Percentiles rank a stretch among this genome's conserved stretches.
phyloP scores from a whole-genome alignment of 2,113 vertebrate species.

The Speoplatyrhinus poulsoni region DNA sequence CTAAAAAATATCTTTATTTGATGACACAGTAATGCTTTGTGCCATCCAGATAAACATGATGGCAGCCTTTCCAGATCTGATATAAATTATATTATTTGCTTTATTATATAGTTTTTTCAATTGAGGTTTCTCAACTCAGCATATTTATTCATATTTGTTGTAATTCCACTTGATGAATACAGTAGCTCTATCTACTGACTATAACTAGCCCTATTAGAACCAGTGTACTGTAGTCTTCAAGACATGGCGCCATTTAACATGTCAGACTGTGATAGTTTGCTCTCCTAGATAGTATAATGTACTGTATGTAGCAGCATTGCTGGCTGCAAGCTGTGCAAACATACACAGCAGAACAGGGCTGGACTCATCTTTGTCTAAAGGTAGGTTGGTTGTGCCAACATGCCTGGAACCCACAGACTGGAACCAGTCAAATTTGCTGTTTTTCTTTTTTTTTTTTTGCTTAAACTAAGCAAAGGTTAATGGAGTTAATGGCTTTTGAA shows the following conservation, averaged over 20 bases:
- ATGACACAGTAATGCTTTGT: too few relatives aligned
- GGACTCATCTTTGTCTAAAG: slow-evolving; percentile 61
- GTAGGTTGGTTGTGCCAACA: slow-evolving; percentile 67
- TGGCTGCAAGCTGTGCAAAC: slow-evolving; percentile 64
- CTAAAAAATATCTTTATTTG: too few relatives aligned
- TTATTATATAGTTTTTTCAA: too few relatives aligned
- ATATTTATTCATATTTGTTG: not conserved
- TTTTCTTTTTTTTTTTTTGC: slow-evolving; percentile 66
- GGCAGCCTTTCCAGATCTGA: too few relatives aligned
- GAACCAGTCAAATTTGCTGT: slow-evolving; percentile 69
- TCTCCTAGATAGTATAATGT: slow-evolving; percentile 47
- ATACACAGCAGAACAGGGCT: slow-evolving; percentile 8
- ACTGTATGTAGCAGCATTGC: slow-evolving; percentile 61
- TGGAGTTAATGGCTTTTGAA: slow-evolving; percentile 62
- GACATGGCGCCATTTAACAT: slow-evolving; percentile 37
- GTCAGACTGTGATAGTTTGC: slow-evolving; percentile 47
- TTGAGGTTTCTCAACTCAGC: not conserved
- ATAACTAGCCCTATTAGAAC: not conserved
- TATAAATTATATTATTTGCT: too few relatives aligned
- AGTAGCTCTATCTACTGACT: not conserved
- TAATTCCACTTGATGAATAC: not conserved
- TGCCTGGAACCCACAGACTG: slow-evolving; percentile 68
- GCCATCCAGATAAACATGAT: too few relatives aligned
- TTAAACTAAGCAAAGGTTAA: slow-evolving; percentile 65
- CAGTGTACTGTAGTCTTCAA: not conserved